Conservation (phyloP, 2,797 vertebrate species). For the Hafferia zeledoni region DNA sequence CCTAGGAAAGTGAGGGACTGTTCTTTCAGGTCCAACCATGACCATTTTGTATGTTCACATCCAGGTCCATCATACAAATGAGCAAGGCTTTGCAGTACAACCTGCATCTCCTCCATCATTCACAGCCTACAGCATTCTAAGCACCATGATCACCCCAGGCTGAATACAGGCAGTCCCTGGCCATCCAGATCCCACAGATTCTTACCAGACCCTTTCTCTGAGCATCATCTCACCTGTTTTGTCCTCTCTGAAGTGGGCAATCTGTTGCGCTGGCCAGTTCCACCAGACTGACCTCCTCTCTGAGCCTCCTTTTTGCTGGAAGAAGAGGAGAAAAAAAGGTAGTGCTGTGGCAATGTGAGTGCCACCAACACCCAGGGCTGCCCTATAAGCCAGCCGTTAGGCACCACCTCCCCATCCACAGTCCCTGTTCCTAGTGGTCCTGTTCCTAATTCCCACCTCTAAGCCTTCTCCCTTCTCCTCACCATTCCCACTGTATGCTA, state of each 20-base stretch:
- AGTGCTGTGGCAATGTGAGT: neutral
- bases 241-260: neutral
- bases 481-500: slow-evolving; percentile 57
- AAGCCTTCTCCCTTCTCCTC: slow-evolving; percentile 45
- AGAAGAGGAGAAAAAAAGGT: neutral
- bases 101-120: neutral
- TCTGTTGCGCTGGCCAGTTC: slow-evolving; percentile 37
- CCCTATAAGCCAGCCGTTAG: neutral
- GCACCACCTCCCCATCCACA: neutral
- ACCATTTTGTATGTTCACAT: neutral
- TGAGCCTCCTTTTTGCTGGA: slow-evolving; percentile 68
- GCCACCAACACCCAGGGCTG: neutral
- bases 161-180: neutral
- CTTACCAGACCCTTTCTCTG: neutral
- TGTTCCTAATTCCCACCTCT: slow-evolving; percentile 42
- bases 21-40: neutral
- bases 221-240: slow-evolving; percentile 34
- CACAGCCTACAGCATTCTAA: neutral
- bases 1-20: neutral
- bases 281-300: slow-evolving; percentile 41
- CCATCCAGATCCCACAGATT: neutral
- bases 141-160: neutral
- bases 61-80: neutral
- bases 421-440: neutral
- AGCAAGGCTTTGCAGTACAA: neutral